phyloP scores from a whole-genome alignment of 2,888 invertebrate species.

The Capitulum mitella region DNA sequence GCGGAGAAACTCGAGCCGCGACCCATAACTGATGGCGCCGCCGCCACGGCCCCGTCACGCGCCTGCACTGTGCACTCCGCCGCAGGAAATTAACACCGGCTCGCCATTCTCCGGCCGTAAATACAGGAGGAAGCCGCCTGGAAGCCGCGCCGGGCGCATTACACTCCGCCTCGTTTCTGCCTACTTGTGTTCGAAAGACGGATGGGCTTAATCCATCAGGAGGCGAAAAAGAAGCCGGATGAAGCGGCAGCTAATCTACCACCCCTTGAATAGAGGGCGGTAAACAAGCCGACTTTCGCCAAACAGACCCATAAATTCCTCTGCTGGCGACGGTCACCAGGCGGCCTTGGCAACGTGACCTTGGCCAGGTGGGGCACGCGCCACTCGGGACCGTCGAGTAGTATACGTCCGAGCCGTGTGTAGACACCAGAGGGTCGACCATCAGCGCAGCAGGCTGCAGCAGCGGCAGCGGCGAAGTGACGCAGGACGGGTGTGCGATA shows the following conservation, averaged over 20 bases:
- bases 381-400: too few species aligned
- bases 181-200: background rate
- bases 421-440: too few species aligned
- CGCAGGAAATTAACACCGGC: background rate
- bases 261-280: background rate
- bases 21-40: background rate
- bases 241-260: background rate
- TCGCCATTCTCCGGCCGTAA: background rate
- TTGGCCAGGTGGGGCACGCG: background rate
- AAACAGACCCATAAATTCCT: conserved; percentile 4
- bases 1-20: background rate
- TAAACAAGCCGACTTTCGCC: background rate
- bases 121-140: background rate
- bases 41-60: too few species aligned
- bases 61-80: background rate
- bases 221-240: background rate
- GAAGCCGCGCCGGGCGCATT: background rate
- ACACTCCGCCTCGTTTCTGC: conserved; percentile 9
- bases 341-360: background rate
- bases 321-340: background rate
- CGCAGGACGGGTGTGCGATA: too few species aligned
- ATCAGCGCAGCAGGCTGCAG: too few species aligned
- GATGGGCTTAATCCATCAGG: conserved; percentile 12
- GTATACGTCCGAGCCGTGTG: too few species aligned
- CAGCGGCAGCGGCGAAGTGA: too few species aligned